Conservation (phyloP, 2,113 vertebrate species). For the Diadophis punctatus region DNA sequence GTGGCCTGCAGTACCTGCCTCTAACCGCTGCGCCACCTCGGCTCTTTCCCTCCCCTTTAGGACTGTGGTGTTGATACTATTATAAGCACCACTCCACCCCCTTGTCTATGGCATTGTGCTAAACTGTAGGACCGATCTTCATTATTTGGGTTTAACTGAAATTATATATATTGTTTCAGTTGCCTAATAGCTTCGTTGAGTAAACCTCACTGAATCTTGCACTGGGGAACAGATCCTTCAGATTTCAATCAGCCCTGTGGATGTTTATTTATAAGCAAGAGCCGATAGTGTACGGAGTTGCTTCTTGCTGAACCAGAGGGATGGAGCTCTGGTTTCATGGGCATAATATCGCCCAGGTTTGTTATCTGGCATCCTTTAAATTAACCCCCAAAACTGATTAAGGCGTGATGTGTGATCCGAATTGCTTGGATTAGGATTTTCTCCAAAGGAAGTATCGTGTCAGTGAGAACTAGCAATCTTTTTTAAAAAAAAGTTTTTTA, state of each 20-base stretch:
- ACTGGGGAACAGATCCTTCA: not conserved
- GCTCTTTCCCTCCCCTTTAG: not conserved
- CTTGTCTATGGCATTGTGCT: not conserved
- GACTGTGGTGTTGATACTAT: not conserved
- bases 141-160: not conserved
- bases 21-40: no score
- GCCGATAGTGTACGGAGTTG: not conserved
- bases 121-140: not conserved
- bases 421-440: not conserved
- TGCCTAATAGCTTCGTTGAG: not conserved
- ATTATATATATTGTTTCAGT: not conserved
- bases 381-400: not conserved
- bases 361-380: not conserved
- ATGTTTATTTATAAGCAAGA: not conserved
- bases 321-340: not conserved
- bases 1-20: no score
- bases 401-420: not conserved
- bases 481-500: no score
- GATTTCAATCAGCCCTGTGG: not conserved
- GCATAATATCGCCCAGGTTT: not conserved
- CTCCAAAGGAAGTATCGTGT: not conserved
- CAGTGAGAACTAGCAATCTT: not conserved
- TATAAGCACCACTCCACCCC: not conserved
- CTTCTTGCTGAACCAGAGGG: not conserved
- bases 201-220: not conserved